A percentile compares a stretch with the other conserved stretches of the same genome.
Conservation (phyloP, 2,113 vertebrate genomes). For the Indicator indicator region DNA sequence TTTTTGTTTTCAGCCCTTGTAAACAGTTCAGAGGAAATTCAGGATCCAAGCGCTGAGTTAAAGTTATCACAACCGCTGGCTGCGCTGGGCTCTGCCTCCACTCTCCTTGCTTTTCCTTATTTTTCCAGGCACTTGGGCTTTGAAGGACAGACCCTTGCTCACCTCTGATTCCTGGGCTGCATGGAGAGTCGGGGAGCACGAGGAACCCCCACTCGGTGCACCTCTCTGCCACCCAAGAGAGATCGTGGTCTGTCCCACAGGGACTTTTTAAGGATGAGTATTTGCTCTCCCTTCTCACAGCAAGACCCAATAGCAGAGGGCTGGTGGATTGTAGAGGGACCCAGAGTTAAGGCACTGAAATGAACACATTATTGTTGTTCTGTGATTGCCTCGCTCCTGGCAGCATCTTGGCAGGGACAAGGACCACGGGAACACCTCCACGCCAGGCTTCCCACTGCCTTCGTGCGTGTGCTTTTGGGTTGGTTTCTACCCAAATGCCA, state of each 20-base stretch:
- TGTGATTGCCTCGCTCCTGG: neutral
- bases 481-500: neutral
- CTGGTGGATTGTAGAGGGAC: neutral
- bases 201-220: neutral
- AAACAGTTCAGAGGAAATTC: constrained; percentile 56
- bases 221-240: neutral
- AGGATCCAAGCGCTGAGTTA: constrained; percentile 15
- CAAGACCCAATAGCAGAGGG: neutral
- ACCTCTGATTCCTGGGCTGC: neutral
- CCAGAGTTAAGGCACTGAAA: neutral
- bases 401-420: neutral
- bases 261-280: neutral
- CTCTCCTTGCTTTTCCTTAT: neutral
- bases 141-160: neutral
- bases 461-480: neutral
- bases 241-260: fast-evolving
- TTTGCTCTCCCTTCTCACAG: neutral
- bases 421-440: neutral
- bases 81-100: neutral
- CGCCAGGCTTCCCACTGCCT: neutral
- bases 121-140: constrained; percentile 15
- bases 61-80: constrained; percentile 43
- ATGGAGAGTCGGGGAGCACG: neutral
- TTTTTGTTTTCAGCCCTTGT: constrained; percentile 22
- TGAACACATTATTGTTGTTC: neutral